These are phyloP conservation scores for Danaus plexippus DNA, from an alignment of 1,140 invertebrate genomes.

Conservation along the genomic window DNA sequence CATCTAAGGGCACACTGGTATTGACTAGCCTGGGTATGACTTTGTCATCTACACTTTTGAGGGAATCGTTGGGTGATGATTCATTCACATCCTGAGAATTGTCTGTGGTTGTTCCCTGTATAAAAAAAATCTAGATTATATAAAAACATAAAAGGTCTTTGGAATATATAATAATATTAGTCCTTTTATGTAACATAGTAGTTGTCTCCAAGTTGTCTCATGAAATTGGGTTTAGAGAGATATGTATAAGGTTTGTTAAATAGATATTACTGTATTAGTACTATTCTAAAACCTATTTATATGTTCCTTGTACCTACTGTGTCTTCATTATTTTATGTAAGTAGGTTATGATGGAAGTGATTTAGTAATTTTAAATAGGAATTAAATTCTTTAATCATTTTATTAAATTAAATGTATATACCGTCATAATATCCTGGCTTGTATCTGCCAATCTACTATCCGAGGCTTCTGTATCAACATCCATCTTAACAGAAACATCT, in stretches of 20 bases:
- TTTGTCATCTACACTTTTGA: constrained; percentile 60
- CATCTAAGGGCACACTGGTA: constrained; percentile 47
- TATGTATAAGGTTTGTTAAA: no score
- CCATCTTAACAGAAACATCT: constrained; percentile 30
- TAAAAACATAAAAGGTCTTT: neutral
- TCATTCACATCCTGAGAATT: constrained; percentile 20
- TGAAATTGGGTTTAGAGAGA: no score
- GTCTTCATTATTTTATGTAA: no score
- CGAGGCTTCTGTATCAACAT: constrained; percentile 29
- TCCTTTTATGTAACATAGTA: no score
- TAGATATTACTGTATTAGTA: no score
- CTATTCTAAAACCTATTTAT: no score
- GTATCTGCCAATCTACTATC: constrained; percentile 10
- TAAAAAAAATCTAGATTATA: constrained; percentile 8
- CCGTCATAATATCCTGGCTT: constrained; percentile 17
- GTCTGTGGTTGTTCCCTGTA: constrained; percentile 25
- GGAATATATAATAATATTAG: neutral
- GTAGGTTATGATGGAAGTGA: no score
- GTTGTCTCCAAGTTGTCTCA: no score
- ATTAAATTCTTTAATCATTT: no score
- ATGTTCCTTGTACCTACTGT: no score
- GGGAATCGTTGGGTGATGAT: constrained; percentile 30
- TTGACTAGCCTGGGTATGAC: constrained; percentile 80
- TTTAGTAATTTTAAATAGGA: no score
- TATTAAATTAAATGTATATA: no score